These are phyloP conservation scores for Acromyrmex echinatior DNA, from an alignment of 1,140 invertebrate species.

Conservation along the genomic window DNA sequence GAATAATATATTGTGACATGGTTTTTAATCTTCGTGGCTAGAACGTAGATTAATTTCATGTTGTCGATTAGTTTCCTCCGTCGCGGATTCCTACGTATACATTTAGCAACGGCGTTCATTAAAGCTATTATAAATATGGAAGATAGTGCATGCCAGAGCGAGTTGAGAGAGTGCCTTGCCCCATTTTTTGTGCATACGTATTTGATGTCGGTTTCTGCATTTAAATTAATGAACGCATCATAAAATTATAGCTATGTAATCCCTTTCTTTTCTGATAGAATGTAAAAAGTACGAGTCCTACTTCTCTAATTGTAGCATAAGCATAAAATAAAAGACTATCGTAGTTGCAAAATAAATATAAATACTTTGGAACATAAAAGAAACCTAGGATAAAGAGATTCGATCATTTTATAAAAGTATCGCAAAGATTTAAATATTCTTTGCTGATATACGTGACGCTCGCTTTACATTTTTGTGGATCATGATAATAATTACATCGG, in stretches of 20 bases:
- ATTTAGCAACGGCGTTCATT: slow-evolving; percentile 30
- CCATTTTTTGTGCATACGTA: slow-evolving; percentile 33
- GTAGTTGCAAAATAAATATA: not conserved
- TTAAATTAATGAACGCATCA: slow-evolving; percentile 30
- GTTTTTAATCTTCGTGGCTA: slow-evolving; percentile 25
- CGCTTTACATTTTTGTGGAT: not conserved
- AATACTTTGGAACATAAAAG: not conserved
- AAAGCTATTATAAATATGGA: slow-evolving; percentile 42
- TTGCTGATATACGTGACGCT: not conserved
- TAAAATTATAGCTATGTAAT: slow-evolving; percentile 27
- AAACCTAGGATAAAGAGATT: not conserved
- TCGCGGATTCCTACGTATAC: slow-evolving; percentile 10
- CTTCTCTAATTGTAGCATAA: not conserved
- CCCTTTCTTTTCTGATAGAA: not conserved
- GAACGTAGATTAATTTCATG: slow-evolving; percentile 17
- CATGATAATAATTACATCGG: not conserved
- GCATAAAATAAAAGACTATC: not conserved
- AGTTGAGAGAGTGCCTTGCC: slow-evolving; percentile 21
- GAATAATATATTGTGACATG: not conserved
- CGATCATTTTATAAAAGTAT: not conserved
- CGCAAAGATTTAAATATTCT: not conserved
- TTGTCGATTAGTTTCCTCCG: slow-evolving; percentile 21
- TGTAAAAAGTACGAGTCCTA: not conserved
- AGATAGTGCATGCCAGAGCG: slow-evolving; percentile 23
- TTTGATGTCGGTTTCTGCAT: not conserved